These are phyloP conservation scores for Crioceris asparagi DNA, from an alignment of 2,888 invertebrate genomes.

Conservation along the genomic window DNA sequence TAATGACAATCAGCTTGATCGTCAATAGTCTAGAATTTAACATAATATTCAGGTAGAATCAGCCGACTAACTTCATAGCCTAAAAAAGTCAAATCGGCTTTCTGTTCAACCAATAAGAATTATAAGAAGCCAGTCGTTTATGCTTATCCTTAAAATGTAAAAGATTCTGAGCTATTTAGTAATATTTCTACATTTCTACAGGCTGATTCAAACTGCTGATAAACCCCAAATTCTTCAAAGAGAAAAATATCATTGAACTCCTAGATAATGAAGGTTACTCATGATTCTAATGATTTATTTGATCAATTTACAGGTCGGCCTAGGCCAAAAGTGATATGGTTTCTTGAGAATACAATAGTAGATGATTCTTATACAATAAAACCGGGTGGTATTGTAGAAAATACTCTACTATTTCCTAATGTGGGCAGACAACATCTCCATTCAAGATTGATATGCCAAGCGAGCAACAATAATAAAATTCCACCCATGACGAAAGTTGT, in stretches of 20 bases:
- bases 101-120: no score
- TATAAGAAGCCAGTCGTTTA: no score
- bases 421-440: slow-evolving; percentile 76
- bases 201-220: no score
- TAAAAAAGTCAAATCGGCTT: no score
- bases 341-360: slow-evolving; percentile 71
- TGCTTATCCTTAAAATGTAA: no score
- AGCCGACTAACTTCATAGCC: no score
- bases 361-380: slow-evolving; percentile 71
- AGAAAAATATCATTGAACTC: no score
- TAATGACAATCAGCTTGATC: neutral
- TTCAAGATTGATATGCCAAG: slow-evolving; percentile 75
- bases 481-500: slow-evolving; percentile 67
- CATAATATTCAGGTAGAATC: neutral
- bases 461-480: slow-evolving; percentile 75
- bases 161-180: no score
- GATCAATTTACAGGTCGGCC: slow-evolving; percentile 52
- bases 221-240: no score
- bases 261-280: no score
- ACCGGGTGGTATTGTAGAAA: slow-evolving; percentile 59
- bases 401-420: slow-evolving; percentile 68
- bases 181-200: no score
- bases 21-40: neutral
- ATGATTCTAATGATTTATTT: no score
- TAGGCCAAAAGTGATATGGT: slow-evolving; percentile 72